These are phyloP conservation scores for Acanthochromis polyacanthus DNA, from an alignment of 2,113 vertebrate species.

Conservation along the genomic window DNA sequence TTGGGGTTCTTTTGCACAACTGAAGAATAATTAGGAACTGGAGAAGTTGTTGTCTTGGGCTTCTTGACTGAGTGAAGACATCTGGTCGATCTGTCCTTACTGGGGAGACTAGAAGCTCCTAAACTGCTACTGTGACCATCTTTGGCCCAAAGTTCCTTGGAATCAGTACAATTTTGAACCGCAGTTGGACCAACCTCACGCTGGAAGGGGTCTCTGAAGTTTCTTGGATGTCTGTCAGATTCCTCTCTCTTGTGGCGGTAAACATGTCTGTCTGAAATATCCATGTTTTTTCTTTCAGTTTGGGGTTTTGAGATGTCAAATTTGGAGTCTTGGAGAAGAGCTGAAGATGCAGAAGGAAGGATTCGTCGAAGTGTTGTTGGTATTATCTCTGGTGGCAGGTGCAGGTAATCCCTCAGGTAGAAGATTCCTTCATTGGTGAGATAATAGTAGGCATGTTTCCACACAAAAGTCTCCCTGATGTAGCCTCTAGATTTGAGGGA, in stretches of 20 bases:
- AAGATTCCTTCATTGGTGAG: constrained; percentile 85
- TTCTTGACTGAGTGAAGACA: background rate
- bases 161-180: constrained; percentile 9
- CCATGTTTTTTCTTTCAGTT: constrained; percentile 13
- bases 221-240: background rate
- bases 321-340: constrained; percentile 36
- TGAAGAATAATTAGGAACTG: background rate
- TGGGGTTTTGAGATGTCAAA: constrained; percentile 65
- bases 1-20: background rate
- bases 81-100: background rate
- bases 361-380: constrained; percentile 83
- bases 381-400: constrained; percentile 86
- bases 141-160: background rate
- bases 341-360: constrained; percentile 45
- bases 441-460: constrained; percentile 90
- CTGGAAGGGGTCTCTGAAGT: background rate
- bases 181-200: background rate
- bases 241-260: constrained; percentile 79
- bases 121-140: background rate
- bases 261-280: constrained; percentile 56
- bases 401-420: constrained; percentile 86
- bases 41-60: background rate
- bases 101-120: background rate
- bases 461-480: constrained; percentile 86
- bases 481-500: constrained; percentile 85